A percentile compares a stretch with the other conserved stretches of the same genome.
Evolutionary conservation across 2,888 invertebrate species (phyloP).

Genomic region (Colletes collaris): DNA sequence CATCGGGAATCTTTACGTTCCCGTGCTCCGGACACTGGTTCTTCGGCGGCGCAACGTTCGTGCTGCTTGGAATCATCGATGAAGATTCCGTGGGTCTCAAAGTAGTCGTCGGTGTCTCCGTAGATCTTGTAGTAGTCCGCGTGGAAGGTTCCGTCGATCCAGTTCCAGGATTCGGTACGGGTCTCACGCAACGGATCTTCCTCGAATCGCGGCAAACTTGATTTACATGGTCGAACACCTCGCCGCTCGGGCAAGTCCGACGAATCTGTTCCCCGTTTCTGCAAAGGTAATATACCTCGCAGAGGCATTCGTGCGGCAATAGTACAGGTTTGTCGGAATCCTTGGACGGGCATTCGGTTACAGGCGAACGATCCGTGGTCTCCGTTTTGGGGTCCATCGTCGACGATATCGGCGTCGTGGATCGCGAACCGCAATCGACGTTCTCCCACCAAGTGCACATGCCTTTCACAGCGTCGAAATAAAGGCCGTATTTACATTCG

Average conservation of each 20-base stretch:
- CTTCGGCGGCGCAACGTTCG: slow-evolving; percentile 9
- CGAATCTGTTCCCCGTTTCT: slow-evolving; percentile 31
- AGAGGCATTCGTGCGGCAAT: slow-evolving; percentile 64
- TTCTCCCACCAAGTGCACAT: slow-evolving; percentile 11
- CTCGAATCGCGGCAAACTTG: slow-evolving; percentile 56
- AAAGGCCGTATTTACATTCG: background rate
- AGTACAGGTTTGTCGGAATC: background rate
- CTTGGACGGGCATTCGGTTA: too few species aligned
- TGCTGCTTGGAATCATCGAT: background rate
- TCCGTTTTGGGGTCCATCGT: background rate
- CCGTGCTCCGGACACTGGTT: background rate
- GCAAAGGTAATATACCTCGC: slow-evolving; percentile 64
- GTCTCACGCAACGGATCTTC: slow-evolving; percentile 40
- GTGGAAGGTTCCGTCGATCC: background rate
- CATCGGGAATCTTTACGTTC: background rate
- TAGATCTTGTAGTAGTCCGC: too few species aligned
- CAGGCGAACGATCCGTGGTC: too few species aligned
- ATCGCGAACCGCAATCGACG: background rate
- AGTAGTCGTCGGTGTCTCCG: too few species aligned
- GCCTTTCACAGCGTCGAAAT: slow-evolving; percentile 1
- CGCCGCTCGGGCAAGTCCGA: slow-evolving; percentile 45
- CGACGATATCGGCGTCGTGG: too few species aligned
- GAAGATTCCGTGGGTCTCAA: too few species aligned
- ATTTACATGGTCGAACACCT: slow-evolving; percentile 45
- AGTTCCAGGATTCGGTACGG: background rate